phyloP scores from a whole-genome alignment of 2,888 invertebrate genomes.

The Dryobotodes eremita region DNA sequence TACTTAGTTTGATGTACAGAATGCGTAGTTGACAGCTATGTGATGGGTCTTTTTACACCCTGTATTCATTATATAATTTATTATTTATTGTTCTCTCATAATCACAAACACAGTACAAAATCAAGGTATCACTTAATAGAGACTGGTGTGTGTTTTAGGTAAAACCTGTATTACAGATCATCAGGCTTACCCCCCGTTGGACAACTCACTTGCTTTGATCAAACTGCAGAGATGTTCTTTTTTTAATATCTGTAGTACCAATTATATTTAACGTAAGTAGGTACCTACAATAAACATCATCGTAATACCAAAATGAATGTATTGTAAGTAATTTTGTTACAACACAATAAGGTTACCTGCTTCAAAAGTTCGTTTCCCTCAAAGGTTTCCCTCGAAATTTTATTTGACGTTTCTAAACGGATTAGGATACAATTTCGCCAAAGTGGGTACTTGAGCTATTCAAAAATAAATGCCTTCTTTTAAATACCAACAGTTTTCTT shows the following conservation, averaged over 20 bases:
- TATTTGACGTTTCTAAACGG: constrained; percentile 2
- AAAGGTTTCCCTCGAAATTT: neutral
- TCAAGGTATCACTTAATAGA: too few relatives aligned
- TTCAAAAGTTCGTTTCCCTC: constrained; percentile 12
- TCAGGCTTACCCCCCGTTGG: too few relatives aligned
- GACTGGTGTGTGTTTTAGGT: too few relatives aligned
- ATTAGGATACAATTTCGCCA: constrained; percentile 24
- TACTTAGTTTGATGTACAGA: too few relatives aligned
- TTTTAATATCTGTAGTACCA: too few relatives aligned
- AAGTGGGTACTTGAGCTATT: neutral
- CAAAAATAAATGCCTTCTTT: neutral
- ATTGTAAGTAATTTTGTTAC: constrained; percentile 22
- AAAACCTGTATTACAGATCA: too few relatives aligned
- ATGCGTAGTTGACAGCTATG: too few relatives aligned
- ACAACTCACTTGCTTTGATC: neutral
- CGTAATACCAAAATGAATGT: constrained; percentile 1
- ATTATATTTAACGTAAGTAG: too few relatives aligned
- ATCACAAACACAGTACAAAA: too few relatives aligned
- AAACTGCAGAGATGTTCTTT: neutral
- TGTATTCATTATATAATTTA: too few relatives aligned
- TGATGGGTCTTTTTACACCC: too few relatives aligned
- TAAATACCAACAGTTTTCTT: neutral
- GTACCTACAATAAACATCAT: neutral
- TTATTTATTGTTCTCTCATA: too few relatives aligned
- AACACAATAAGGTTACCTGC: constrained; percentile 4